Conservation (phyloP, 1,140 invertebrate genomes). For the Heliconius hewitsoni region DNA sequence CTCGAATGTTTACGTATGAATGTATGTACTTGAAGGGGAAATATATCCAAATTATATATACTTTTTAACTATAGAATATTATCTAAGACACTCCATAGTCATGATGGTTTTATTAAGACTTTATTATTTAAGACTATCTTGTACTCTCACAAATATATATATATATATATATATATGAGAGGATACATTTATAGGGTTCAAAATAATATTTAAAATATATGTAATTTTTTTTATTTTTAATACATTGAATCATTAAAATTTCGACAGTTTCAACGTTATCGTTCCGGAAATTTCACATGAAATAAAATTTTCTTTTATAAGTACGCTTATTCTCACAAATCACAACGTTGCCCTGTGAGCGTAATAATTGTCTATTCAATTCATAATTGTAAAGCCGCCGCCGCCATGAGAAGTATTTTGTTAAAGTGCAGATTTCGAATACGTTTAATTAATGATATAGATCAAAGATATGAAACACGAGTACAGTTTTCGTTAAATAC, state of each 20-base stretch:
- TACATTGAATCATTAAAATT: background rate
- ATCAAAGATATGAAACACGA: constrained; percentile 12
- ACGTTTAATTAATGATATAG: constrained; percentile 29
- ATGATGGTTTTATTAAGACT: too few species aligned
- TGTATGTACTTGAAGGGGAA: background rate
- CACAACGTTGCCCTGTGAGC: constrained; percentile 36
- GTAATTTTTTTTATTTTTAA: background rate
- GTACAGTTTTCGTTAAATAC: background rate
- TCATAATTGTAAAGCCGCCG: constrained; percentile 42
- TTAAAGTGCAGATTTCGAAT: constrained; percentile 29
- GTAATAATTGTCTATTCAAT: constrained; percentile 51
- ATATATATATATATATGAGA: too few species aligned
- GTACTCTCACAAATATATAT: too few species aligned
- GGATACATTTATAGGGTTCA: too few species aligned
- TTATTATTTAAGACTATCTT: too few species aligned
- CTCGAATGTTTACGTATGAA: background rate
- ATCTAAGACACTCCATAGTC: too few species aligned
- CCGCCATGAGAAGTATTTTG: constrained; percentile 46
- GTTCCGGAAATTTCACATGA: constrained; percentile 38
- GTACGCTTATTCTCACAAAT: constrained; percentile 43
- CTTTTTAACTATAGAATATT: too few species aligned
- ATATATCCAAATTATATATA: too few species aligned
- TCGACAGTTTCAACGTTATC: background rate
- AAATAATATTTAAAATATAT: background rate
- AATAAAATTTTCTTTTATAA: constrained; percentile 37